Percentiles rank a stretch among this genome's conserved stretches.
Evolutionary conservation across 2,888 invertebrate genomes (phyloP).

Genomic region (Pristionchus japonicus): DNA sequence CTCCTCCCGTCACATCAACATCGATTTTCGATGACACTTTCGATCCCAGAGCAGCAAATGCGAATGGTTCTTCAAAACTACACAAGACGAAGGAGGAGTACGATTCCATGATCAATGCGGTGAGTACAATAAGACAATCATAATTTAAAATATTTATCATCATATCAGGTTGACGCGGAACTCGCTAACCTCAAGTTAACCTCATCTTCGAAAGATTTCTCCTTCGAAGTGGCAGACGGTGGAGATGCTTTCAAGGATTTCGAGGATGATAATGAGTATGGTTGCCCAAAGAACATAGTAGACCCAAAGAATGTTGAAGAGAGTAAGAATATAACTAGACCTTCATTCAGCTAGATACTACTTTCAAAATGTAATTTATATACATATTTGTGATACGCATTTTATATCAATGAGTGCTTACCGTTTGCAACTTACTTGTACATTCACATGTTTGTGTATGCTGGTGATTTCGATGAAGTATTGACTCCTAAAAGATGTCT

Average conservation of each 20-base stretch:
- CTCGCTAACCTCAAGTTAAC: not conserved
- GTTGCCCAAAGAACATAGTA: conserved; percentile 32
- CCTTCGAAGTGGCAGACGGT: conserved; percentile 37
- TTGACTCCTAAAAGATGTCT: conserved; percentile 36
- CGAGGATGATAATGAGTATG: conserved; percentile 37
- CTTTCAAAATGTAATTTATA: not conserved
- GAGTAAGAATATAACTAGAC: conserved; percentile 14
- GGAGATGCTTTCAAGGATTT: conserved; percentile 45
- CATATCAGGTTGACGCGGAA: conserved; percentile 28
- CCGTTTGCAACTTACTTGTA: conserved; percentile 23
- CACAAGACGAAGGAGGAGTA: conserved; percentile 42
- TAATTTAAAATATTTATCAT: not conserved
- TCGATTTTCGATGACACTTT: conserved; percentile 43
- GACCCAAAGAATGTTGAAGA: conserved; percentile 35
- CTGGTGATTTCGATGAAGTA: not conserved
- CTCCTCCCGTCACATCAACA: not conserved
- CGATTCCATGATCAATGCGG: conserved; percentile 41
- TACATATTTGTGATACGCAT: not conserved
- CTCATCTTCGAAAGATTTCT: conserved; percentile 12
- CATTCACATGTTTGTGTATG: conserved; percentile 13
- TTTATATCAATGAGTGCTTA: not conserved
- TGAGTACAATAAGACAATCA: not conserved
- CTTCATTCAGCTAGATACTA: not conserved
- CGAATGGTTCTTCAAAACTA: conserved; percentile 12
- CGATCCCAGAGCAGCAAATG: not conserved